These are phyloP conservation scores for Acrocephalus arundinaceus DNA, from an alignment of 2,113 vertebrate species.

Conservation along the genomic window DNA sequence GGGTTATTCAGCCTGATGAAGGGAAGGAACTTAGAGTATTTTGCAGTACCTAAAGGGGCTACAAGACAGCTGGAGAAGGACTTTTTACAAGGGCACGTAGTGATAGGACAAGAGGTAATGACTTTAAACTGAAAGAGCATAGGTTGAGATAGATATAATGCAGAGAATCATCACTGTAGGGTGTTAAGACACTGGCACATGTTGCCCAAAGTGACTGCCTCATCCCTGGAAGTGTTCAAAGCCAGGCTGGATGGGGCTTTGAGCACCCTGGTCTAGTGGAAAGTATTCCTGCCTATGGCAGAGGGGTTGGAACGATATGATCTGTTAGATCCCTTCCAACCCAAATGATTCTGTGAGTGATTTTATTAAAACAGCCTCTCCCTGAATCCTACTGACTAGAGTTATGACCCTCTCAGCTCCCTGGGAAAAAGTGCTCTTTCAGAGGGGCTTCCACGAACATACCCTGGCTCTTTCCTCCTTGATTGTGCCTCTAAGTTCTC, in stretches of 20 bases:
- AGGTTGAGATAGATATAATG: background rate
- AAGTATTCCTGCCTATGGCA: background rate
- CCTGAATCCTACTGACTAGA: background rate
- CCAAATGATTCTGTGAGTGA: background rate
- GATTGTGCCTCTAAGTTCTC: background rate
- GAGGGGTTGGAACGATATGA: accelerated
- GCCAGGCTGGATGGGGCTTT: background rate
- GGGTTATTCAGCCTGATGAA: background rate
- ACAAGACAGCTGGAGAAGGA: background rate
- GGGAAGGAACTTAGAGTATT: background rate
- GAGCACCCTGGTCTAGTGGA: background rate
- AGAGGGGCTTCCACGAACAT: background rate
- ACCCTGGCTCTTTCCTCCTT: background rate
- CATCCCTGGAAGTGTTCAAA: background rate
- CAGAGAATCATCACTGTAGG: background rate
- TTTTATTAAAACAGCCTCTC: background rate
- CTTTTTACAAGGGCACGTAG: background rate
- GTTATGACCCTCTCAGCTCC: background rate
- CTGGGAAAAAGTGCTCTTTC: background rate
- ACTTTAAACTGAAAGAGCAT: background rate
- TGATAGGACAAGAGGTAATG: background rate
- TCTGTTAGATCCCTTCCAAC: background rate
- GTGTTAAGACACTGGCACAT: background rate
- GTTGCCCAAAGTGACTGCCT: background rate
- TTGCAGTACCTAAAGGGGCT: background rate